Conservation (phyloP, 2,888 invertebrate species). For the Galeruca laticollis region DNA sequence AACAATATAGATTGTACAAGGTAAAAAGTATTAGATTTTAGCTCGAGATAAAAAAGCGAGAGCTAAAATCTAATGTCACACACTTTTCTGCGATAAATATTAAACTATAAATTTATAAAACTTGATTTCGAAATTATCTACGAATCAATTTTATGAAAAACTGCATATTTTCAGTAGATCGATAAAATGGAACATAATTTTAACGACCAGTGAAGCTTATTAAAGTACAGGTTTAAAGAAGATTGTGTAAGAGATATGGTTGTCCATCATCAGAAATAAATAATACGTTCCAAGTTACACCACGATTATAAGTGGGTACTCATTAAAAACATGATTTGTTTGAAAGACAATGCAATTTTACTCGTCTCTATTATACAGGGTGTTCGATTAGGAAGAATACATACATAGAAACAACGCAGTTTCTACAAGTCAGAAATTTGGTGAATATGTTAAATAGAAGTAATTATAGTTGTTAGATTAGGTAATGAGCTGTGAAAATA, state of each 20-base stretch:
- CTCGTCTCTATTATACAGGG: not conserved
- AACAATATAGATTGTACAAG: no score
- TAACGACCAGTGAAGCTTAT: not conserved
- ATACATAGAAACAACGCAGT: no score
- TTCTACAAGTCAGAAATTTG: no score
- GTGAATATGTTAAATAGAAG: no score
- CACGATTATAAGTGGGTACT: not conserved
- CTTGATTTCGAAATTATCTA: not conserved
- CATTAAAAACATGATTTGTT: not conserved
- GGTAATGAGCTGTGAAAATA: no score
- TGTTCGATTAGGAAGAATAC: no score
- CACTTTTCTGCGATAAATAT: no score
- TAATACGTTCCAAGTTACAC: not conserved
- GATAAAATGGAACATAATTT: constrained; percentile 1
- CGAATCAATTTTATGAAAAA: not conserved
- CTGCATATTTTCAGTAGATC: not conserved
- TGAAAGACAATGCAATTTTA: not conserved
- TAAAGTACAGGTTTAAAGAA: not conserved
- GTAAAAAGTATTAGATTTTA: no score
- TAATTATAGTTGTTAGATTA: no score
- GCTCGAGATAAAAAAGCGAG: no score
- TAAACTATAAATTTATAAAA: no score
- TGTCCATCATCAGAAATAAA: constrained; percentile 2
- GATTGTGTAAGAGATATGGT: not conserved
- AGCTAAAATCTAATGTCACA: no score